phyloP scores from a whole-genome alignment of 2,797 vertebrate species.

The Podarcis siculus region DNA sequence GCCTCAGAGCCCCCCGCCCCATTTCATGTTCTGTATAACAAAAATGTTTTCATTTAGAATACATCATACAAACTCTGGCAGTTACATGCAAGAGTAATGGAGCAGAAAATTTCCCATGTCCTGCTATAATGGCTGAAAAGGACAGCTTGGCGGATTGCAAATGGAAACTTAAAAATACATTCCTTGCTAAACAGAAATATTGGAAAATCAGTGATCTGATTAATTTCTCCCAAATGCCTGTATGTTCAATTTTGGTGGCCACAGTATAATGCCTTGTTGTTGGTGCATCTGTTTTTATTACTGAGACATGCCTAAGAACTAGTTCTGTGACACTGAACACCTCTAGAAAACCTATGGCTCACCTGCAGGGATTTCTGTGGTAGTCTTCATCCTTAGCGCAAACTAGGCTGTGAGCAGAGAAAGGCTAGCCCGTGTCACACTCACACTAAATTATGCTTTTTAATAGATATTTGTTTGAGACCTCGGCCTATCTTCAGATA shows the following conservation, averaged over 20 bases:
- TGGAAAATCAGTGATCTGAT: slow-evolving; percentile 27
- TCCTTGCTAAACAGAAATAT: slow-evolving; percentile 28
- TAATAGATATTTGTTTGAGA: neutral
- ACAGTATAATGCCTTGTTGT: neutral
- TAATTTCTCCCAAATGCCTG: slow-evolving; percentile 32
- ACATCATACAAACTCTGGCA: slow-evolving; percentile 25
- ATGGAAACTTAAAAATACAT: slow-evolving; percentile 33
- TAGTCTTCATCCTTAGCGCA: neutral
- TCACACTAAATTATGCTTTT: slow-evolving; percentile 15
- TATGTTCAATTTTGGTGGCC: neutral
- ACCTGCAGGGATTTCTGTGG: neutral
- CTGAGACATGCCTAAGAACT: neutral
- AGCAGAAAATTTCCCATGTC: slow-evolving; percentile 39
- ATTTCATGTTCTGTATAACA: slow-evolving; percentile 38
- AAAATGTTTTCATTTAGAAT: slow-evolving; percentile 37
- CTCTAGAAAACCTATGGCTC: neutral
- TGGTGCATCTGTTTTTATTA: slow-evolving; percentile 16
- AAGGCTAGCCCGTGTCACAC: neutral
- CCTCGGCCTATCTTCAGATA: neutral
- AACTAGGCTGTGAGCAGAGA: neutral
- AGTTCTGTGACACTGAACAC: neutral
- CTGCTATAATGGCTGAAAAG: neutral
- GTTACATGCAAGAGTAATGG: slow-evolving; percentile 22
- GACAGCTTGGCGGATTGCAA: neutral
- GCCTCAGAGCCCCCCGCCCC: neutral